phyloP scores from a whole-genome alignment of 2,113 vertebrate genomes.

The Oncorhynchus tshawytscha region DNA sequence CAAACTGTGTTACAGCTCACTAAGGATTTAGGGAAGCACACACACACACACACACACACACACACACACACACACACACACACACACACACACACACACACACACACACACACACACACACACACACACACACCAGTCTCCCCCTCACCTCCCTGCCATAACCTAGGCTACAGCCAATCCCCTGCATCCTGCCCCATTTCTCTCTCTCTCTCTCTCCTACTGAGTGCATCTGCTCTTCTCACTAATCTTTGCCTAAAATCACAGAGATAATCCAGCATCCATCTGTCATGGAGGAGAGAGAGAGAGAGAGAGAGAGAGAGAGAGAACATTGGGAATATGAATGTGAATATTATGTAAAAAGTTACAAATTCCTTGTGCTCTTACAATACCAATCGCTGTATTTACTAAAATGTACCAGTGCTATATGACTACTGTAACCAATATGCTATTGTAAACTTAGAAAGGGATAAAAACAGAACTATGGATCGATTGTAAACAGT shows the following conservation, averaged over 20 bases:
- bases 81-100: too few relatives aligned
- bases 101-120: too few relatives aligned
- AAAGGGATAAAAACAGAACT: too few relatives aligned
- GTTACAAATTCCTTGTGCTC: conserved; percentile 11
- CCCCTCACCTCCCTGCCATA: conserved; percentile 29
- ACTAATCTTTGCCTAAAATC: conserved; percentile 81
- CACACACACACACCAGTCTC: background rate
- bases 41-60: conserved; percentile 1
- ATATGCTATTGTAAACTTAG: too few relatives aligned
- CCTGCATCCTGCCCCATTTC: background rate
- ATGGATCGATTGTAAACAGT: too few relatives aligned
- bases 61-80: too few relatives aligned
- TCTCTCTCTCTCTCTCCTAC: conserved; percentile 64
- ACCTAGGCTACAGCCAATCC: background rate
- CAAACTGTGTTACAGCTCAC: background rate
- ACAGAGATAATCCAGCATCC: conserved; percentile 75
- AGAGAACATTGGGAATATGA: background rate
- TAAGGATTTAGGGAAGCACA: background rate
- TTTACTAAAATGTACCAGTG: background rate
- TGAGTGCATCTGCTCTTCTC: conserved; percentile 75
- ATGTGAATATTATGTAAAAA: conserved; percentile 19
- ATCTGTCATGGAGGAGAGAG: conserved; percentile 65
- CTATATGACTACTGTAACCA: background rate
- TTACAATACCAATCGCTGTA: background rate
- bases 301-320: conserved; percentile 29